These are phyloP conservation scores for Agrotis ipsilon DNA, from an alignment of 2,888 invertebrate species.

Conservation along the genomic window DNA sequence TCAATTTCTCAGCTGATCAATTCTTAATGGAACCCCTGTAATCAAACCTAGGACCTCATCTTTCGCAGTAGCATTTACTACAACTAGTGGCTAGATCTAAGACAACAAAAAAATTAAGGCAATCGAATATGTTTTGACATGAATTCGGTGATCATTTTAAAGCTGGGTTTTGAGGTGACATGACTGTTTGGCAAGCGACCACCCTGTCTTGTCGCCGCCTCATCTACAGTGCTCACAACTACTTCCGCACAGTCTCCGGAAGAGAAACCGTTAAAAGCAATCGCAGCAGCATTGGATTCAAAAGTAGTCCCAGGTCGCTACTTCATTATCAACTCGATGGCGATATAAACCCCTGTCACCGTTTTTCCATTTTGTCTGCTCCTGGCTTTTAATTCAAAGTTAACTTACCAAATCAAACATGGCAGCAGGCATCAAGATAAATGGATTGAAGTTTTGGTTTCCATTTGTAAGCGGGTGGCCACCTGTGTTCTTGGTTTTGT, in stretches of 20 bases:
- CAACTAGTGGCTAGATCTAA: background rate
- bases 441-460: conserved; percentile 94
- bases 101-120: background rate
- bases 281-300: too few species aligned
- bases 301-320: too few species aligned
- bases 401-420: conserved; percentile 94
- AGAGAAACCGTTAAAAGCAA: too few species aligned
- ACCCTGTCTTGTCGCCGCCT: too few species aligned
- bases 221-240: too few species aligned
- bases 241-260: too few species aligned
- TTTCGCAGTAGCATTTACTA: background rate
- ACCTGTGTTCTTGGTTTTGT: conserved; percentile 90
- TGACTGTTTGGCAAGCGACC: too few species aligned
- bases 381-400: background rate
- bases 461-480: conserved; percentile 92
- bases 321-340: too few species aligned
- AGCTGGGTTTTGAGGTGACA: background rate
- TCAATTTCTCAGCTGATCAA: too few species aligned
- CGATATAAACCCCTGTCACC: too few species aligned
- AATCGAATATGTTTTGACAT: background rate
- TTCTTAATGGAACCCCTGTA: background rate
- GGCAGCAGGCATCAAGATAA: conserved; percentile 96
- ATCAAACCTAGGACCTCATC: background rate
- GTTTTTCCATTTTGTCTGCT: too few species aligned
- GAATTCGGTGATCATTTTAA: background rate